phyloP scores from a whole-genome alignment of 2,113 vertebrate species.

The Desmodus rotundus region DNA sequence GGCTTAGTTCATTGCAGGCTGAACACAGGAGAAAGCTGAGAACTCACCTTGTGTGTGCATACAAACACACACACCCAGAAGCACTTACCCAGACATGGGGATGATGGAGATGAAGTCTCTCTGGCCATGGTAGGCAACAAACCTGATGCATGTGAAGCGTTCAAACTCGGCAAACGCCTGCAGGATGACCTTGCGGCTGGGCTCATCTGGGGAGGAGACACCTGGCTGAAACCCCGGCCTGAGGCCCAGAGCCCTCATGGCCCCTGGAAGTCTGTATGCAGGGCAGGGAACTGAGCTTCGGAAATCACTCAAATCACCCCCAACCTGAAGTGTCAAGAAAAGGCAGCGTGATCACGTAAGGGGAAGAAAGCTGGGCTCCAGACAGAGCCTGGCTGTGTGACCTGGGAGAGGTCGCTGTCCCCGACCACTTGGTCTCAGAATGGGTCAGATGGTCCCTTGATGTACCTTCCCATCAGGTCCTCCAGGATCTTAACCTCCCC shows the following conservation, averaged over 20 bases:
- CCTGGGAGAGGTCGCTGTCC: background rate
- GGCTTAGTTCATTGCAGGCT: background rate
- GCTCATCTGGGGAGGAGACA: conserved; percentile 22
- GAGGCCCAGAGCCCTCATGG: fast-evolving
- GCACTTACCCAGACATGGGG: conserved; percentile 72
- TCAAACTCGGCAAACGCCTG: conserved; percentile 69
- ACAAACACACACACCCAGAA: background rate
- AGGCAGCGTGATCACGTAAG: fast-evolving
- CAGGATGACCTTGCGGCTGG: conserved; percentile 52
- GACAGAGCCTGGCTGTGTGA: background rate
- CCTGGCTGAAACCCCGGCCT: background rate
- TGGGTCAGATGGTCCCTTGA: too few species aligned
- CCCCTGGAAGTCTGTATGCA: fast-evolving
- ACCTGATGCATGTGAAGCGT: conserved; percentile 66
- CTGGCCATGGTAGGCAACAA: conserved; percentile 66
- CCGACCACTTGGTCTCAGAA: background rate
- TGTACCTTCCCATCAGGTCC: background rate
- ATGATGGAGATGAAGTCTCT: conserved; percentile 73
- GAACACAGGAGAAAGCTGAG: background rate
- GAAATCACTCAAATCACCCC: background rate
- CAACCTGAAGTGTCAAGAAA: background rate
- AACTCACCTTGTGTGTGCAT: too few species aligned
- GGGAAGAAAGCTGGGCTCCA: background rate
- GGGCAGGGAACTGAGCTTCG: too few species aligned
- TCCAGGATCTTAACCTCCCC: background rate